Evolutionary conservation across 2,113 vertebrate genomes (phyloP).

Genomic region (Myotis lucifugus): DNA sequence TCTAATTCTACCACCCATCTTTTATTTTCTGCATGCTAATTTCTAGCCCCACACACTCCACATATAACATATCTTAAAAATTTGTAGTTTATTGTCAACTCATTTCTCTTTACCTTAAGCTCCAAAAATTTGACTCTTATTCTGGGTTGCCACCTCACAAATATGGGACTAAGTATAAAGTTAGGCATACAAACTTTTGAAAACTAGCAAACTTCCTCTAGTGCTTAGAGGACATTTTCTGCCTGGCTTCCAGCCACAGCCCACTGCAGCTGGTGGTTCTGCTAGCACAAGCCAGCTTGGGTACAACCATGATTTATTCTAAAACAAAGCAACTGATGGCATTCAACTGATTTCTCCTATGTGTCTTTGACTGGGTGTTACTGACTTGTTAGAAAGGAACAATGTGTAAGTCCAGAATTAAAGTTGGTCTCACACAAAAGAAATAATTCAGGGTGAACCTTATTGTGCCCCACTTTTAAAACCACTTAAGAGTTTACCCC

Average conservation of each 20-base stretch:
- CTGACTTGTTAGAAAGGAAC: slow-evolving; percentile 8
- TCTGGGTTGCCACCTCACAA: not conserved
- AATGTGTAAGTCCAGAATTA: not conserved
- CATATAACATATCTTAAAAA: not conserved
- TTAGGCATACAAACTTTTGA: not conserved
- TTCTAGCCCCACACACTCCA: not conserved
- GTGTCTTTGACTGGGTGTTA: not conserved
- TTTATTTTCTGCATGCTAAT: not conserved
- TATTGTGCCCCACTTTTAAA: not conserved
- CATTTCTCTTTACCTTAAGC: not conserved
- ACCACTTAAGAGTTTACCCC: not conserved
- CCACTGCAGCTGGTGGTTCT: not conserved
- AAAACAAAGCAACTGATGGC: slow-evolving; percentile 41
- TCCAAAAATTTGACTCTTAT: not conserved
- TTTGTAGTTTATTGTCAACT: not conserved
- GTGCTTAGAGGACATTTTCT: slow-evolving; percentile 26
- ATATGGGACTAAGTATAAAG: not conserved
- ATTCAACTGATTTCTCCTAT: not conserved
- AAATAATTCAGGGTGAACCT: not conserved
- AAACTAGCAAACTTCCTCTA: not conserved
- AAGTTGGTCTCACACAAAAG: not conserved
- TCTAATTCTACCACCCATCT: not conserved
- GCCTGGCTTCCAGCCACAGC: not conserved
- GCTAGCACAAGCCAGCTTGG: not conserved
- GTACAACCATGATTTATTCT: not conserved